These are phyloP conservation scores for Picathartes gymnocephalus DNA, from an alignment of 2,113 vertebrate species.

Conservation along the genomic window DNA sequence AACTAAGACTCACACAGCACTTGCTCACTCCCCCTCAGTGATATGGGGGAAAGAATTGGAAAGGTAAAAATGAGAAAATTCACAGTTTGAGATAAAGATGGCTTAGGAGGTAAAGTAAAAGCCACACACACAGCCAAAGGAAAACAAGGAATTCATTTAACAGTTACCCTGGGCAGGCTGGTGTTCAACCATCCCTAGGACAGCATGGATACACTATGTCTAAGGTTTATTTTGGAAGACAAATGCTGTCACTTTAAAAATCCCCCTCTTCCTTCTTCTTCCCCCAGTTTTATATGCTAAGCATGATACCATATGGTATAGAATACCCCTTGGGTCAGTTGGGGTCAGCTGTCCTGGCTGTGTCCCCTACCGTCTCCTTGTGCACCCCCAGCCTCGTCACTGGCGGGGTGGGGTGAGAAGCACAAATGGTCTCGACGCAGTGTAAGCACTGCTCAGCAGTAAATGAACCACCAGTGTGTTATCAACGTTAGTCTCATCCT, in stretches of 20 bases:
- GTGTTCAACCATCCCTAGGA: not conserved
- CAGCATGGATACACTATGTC: fast-evolving
- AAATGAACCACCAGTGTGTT: not conserved
- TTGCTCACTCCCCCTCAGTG: not conserved
- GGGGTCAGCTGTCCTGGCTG: not conserved
- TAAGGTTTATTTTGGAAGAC: not conserved
- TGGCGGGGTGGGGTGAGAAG: not conserved
- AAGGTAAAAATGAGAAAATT: not conserved
- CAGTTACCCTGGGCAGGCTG: not conserved
- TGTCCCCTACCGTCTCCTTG: not conserved
- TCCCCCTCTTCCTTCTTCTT: not conserved
- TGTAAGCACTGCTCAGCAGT: not conserved
- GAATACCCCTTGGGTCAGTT: not conserved
- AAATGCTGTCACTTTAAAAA: not conserved
- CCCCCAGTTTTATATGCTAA: not conserved
- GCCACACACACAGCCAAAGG: not conserved
- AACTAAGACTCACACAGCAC: not conserved
- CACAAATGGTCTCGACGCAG: not conserved
- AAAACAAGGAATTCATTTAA: not conserved
- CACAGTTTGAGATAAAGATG: fast-evolving
- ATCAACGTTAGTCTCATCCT: not conserved
- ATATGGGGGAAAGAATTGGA: not conserved
- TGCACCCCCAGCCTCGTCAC: fast-evolving
- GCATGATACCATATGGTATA: not conserved
- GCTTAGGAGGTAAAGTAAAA: not conserved